phyloP scores from a whole-genome alignment of 2,113 vertebrate genomes.

The Rynchops niger region DNA sequence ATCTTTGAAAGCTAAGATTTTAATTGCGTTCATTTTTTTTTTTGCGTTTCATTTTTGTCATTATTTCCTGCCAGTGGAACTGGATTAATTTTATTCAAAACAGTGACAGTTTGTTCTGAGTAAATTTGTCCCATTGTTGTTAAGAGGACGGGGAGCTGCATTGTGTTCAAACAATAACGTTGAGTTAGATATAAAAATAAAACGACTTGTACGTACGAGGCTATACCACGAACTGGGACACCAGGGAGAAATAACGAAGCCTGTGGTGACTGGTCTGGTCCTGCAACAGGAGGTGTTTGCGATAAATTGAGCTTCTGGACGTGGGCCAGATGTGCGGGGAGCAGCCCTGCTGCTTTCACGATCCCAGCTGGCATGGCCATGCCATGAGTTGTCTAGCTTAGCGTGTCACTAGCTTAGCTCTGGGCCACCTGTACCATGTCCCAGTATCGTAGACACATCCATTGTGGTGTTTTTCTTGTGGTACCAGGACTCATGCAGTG shows the following conservation, averaged over 20 bases:
- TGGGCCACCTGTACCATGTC: neutral
- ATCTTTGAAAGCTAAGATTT: neutral
- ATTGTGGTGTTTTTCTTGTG: neutral
- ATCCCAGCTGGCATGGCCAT: rapidly evolving
- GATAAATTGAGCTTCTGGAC: neutral
- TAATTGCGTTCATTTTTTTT: neutral
- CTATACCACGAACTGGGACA: neutral
- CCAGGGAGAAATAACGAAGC: neutral
- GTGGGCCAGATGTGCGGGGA: neutral
- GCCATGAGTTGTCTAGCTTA: neutral
- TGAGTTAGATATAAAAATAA: neutral
- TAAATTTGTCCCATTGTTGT: neutral
- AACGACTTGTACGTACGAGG: neutral
- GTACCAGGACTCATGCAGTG: neutral
- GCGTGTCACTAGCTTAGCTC: neutral
- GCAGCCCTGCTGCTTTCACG: neutral
- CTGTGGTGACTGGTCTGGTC: neutral
- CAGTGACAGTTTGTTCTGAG: neutral
- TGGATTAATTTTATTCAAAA: neutral
- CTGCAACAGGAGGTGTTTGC: neutral
- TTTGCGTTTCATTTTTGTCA: no score
- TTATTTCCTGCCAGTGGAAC: neutral
- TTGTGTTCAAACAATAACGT: neutral
- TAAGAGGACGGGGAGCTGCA: neutral
- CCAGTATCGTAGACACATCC: rapidly evolving